A percentile compares a stretch with the other conserved stretches of the same genome.
Evolutionary conservation across 2,888 invertebrate species (phyloP).

Genomic region (Phengaris arion): DNA sequence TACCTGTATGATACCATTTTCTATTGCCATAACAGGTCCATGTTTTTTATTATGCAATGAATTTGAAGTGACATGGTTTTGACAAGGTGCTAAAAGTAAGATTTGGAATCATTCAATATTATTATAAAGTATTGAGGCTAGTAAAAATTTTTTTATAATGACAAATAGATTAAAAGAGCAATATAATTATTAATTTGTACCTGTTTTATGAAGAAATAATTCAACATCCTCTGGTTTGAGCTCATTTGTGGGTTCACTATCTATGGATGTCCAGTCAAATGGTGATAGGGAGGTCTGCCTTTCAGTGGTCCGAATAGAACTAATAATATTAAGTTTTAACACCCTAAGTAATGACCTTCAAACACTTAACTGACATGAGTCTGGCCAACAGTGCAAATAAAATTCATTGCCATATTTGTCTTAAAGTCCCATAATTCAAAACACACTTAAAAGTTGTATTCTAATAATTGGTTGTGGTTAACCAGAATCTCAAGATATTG

Average conservation of each 20-base stretch:
- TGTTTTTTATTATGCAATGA: slow-evolving; percentile 47
- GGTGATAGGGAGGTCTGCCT: slow-evolving; percentile 64
- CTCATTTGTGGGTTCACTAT: slow-evolving; percentile 59
- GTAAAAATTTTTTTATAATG: too few relatives aligned
- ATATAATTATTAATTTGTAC: slow-evolving; percentile 42
- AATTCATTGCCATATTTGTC: background rate
- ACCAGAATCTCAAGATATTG: background rate
- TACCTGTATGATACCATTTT: slow-evolving; percentile 74
- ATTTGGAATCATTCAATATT: too few relatives aligned
- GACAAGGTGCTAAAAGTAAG: background rate
- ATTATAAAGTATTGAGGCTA: too few relatives aligned
- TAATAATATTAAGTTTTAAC: slow-evolving; percentile 22
- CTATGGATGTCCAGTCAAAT: slow-evolving; percentile 59
- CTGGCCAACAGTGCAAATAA: background rate
- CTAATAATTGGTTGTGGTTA: background rate
- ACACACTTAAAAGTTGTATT: background rate
- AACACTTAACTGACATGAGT: too few relatives aligned
- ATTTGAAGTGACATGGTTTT: background rate
- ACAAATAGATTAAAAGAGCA: too few relatives aligned
- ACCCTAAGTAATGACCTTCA: background rate
- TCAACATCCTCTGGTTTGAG: slow-evolving; percentile 70
- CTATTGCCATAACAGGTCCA: slow-evolving; percentile 68
- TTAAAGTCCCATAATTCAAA: background rate
- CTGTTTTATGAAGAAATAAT: slow-evolving; percentile 64
- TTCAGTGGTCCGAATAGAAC: slow-evolving; percentile 52